phyloP scores from a whole-genome alignment of 2,888 invertebrate genomes.

The Cancer borealis region DNA sequence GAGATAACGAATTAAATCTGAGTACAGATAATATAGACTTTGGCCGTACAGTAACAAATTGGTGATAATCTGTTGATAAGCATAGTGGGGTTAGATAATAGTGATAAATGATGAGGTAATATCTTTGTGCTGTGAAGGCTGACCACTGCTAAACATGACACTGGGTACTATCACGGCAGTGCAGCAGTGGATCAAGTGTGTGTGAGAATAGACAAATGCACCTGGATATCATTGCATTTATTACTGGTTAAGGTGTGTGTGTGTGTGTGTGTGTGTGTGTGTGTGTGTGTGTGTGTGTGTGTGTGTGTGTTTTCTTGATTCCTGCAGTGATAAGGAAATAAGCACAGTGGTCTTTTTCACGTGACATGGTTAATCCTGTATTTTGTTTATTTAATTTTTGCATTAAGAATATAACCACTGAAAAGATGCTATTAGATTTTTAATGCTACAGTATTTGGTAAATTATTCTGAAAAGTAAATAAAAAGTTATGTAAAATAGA shows the following conservation, averaged over 20 bases:
- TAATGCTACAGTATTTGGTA: too few species aligned
- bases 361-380: too few species aligned
- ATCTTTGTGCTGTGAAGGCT: neutral
- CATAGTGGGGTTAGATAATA: conserved; percentile 13
- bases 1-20: neutral
- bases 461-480: too few species aligned
- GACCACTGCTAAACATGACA: neutral
- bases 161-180: neutral
- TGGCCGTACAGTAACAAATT: neutral
- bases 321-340: too few species aligned
- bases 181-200: neutral
- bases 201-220: neutral
- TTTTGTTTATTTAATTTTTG: too few species aligned
- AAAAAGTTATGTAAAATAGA: too few species aligned
- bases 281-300: too few species aligned
- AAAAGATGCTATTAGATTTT: too few species aligned
- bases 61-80: neutral
- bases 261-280: neutral
- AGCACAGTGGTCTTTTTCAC: too few species aligned
- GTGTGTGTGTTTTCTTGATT: too few species aligned
- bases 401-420: too few species aligned
- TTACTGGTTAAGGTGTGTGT: neutral
- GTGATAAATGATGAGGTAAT: neutral
- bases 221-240: neutral
- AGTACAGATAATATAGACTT: neutral